A percentile compares a stretch with the other conserved stretches of the same genome.
Conservation (phyloP, 2,888 invertebrate species). For the Dolichomitus sp. region DNA sequence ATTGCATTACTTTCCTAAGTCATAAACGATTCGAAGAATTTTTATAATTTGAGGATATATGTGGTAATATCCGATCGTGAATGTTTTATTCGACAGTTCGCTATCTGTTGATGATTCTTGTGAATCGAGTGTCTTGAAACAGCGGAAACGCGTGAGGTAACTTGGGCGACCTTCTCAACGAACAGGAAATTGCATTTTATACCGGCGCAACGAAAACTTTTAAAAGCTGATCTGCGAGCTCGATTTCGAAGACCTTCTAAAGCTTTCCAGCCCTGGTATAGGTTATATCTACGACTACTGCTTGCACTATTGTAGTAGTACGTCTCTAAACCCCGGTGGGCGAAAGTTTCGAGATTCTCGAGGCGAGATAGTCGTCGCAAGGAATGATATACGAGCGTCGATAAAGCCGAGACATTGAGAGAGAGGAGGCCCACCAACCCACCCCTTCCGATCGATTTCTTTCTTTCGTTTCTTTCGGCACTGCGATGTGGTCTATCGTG, state of each 20-base stretch:
- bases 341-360: constrained; percentile 80
- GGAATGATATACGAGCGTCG: constrained; percentile 84
- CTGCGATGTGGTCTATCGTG: constrained; percentile 65
- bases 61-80: background rate
- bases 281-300: constrained; percentile 31
- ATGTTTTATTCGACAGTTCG: constrained; percentile 1
- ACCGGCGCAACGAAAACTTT: constrained; percentile 71
- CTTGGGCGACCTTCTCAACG: constrained; percentile 49
- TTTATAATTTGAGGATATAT: background rate
- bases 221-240: constrained; percentile 71
- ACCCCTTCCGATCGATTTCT: constrained; percentile 68
- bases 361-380: constrained; percentile 79
- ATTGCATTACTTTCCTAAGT: too few relatives aligned
- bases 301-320: constrained; percentile 63
- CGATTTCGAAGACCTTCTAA: constrained; percentile 73
- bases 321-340: constrained; percentile 56
- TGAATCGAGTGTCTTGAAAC: constrained; percentile 37
- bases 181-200: constrained; percentile 81
- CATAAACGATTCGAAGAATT: background rate
- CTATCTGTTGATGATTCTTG: constrained; percentile 34
- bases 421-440: constrained; percentile 24
- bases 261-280: constrained; percentile 30
- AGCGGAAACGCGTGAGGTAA: constrained; percentile 36
- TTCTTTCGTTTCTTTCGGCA: constrained; percentile 65
- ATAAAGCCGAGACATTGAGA: constrained; percentile 84